Conservation (phyloP, 2,797 vertebrate genomes). For the Gouania willdenowi region DNA sequence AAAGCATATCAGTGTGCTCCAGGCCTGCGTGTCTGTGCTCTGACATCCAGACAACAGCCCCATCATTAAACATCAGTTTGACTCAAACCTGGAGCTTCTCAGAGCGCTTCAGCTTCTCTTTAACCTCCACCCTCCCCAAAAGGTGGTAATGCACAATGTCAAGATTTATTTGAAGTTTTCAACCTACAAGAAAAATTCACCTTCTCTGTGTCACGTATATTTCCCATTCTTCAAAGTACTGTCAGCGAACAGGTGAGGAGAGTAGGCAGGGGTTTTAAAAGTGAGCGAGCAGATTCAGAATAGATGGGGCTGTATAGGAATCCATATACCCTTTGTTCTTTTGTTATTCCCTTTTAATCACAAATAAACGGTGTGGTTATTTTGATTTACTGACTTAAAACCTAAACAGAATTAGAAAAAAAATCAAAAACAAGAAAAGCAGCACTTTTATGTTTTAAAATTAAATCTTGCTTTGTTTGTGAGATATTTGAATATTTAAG, state of each 20-base stretch:
- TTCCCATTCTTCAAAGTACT: conserved; percentile 49
- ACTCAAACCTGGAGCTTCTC: conserved; percentile 16
- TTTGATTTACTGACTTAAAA: too few relatives aligned
- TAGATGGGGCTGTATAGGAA: conserved; percentile 6
- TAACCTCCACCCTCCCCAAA: not conserved
- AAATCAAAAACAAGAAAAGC: too few relatives aligned
- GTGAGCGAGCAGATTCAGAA: conserved; percentile 3
- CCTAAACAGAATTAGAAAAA: too few relatives aligned
- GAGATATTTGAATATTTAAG: too few relatives aligned
- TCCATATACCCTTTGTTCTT: too few relatives aligned
- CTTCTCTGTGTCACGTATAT: conserved; percentile 9
- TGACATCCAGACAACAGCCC: conserved; percentile 24
- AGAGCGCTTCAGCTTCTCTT: not conserved
- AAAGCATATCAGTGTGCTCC: conserved; percentile 12
- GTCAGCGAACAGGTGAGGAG: conserved; percentile 26
- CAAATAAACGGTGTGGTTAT: too few relatives aligned
- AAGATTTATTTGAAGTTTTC: conserved; percentile 42
- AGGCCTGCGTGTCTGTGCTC: not conserved
- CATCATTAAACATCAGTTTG: conserved; percentile 18
- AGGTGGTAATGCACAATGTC: conserved; percentile 33
- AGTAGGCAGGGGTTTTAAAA: conserved; percentile 9
- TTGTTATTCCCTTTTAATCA: too few relatives aligned
- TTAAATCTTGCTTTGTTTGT: too few relatives aligned
- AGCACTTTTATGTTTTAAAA: too few relatives aligned
- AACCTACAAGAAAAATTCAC: conserved; percentile 18